Evolutionary conservation across 2,113 vertebrate genomes (phyloP), one percentile per base, ranked within the genome.

Genomic region (Cygnus buccinator): DNA sequence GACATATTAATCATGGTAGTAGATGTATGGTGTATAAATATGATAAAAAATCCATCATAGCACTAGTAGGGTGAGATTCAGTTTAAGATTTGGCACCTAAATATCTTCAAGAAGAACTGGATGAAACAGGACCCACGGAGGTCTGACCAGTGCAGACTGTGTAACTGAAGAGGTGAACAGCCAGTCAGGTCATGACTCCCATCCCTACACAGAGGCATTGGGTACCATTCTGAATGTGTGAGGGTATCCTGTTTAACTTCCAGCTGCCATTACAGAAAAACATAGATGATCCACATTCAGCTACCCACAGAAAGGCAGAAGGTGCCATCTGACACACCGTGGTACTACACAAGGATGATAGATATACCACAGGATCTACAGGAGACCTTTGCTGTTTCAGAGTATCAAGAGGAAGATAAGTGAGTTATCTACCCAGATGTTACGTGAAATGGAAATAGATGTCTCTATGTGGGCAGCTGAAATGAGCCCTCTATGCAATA

Each of bases 71-170:
- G 14, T 11, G 26, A 71, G 41, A 71, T 21, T 67, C 55, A 33
- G 12, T 62, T 86, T 72, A 44, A 84, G 63, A 73, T 87, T 85
- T 22, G 61, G 19, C 20, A 94, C 13, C 19, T 59, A 35, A 54
- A 37, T 63, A 9, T 59, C 25, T 86, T 86, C 67, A 92, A 23
- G 10, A 59, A 71, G 37, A 86, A 10, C 23, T 75, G 39, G 21
- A 79, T 63, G n/a, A 59, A 17, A 21, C 23, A 73, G 44, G 31
- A 78, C 10, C 14, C 41, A 65, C 25, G n/a, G 28, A 85, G 8
- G 18, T 52, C 13, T 0, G 0, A 19, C 33, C 18, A 6, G 1
- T 61, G 18, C 25, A 81, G 28, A 15, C 8, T 65, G 23, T 26
- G n/a, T 55, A 92, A 84, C 6, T 21, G 13, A 18, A 65, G 43